Percentiles rank a stretch among this genome's conserved stretches.
These are phyloP conservation scores for Sarcophaga peregrina DNA, from an alignment of 1,140 invertebrate genomes.

Conservation along the genomic window DNA sequence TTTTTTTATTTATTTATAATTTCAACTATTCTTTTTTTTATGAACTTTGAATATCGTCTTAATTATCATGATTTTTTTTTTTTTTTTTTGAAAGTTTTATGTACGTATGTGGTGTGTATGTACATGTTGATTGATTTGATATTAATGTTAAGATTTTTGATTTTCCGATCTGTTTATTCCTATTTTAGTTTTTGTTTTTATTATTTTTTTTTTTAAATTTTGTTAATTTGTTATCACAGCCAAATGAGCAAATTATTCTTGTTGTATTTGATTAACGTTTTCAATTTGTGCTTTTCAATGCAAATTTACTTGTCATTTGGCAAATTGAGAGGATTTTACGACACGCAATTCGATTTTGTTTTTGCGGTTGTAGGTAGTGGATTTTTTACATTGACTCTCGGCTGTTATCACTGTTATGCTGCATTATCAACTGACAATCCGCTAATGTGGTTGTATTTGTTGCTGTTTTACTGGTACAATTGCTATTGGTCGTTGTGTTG, in stretches of 20 bases:
- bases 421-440: conserved; percentile 62
- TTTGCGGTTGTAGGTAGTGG: not conserved
- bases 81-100: not conserved
- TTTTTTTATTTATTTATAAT: not conserved
- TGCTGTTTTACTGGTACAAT: conserved; percentile 30
- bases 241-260: conserved; percentile 44
- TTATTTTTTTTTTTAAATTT: conserved; percentile 16
- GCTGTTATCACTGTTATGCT: conserved; percentile 71
- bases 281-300: not conserved
- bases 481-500: conserved; percentile 18
- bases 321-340: conserved; percentile 25
- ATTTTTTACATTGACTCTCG: conserved; percentile 70
- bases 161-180: not conserved
- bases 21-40: conserved; percentile 16
- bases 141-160: conserved; percentile 18
- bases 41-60: not conserved
- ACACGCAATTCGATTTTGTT: not conserved
- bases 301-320: conserved; percentile 43
- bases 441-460: conserved; percentile 56
- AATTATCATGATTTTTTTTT: not conserved
- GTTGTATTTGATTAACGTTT: not conserved
- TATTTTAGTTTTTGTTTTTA: conserved; percentile 15
- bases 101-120: not conserved
- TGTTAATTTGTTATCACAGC: conserved; percentile 45
- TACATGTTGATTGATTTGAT: conserved; percentile 20